Evolutionary conservation across 2,113 vertebrate species (phyloP).

Genomic region (Chaenogobius annularis): DNA sequence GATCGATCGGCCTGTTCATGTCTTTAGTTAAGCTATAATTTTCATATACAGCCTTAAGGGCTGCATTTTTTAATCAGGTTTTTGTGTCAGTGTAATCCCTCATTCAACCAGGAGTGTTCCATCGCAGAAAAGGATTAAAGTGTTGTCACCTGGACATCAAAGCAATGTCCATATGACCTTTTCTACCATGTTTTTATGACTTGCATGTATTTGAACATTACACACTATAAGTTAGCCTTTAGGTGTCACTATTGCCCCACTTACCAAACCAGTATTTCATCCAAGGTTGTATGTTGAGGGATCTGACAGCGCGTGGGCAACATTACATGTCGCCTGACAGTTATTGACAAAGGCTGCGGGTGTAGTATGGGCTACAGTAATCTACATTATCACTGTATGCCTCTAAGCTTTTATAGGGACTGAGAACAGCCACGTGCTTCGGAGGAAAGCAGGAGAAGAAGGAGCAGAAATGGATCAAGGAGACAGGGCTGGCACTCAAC

Average conservation of each 20-base stretch:
- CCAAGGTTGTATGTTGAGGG: constrained; percentile 28
- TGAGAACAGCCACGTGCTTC: not conserved
- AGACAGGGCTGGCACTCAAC: constrained; percentile 3
- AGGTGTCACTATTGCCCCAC: constrained; percentile 76
- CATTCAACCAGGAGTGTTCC: no score
- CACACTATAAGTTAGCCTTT: constrained; percentile 29
- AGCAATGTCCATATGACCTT: no score
- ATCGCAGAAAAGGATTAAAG: no score
- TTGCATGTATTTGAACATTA: constrained; percentile 10
- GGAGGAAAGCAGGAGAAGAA: not conserved
- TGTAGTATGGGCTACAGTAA: constrained; percentile 40
- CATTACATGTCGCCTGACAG: constrained; percentile 41
- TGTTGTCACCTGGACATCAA: no score
- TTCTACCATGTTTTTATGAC: not conserved
- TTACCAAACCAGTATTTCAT: constrained; percentile 1
- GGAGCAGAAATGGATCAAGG: constrained; percentile 5
- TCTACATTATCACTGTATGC: constrained; percentile 35
- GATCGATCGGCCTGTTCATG: no score
- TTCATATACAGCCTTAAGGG: no score
- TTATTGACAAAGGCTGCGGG: constrained; percentile 34
- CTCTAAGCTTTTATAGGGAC: constrained; percentile 14
- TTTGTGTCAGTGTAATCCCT: no score
- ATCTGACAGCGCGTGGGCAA: constrained; percentile 45
- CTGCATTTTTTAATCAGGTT: no score
- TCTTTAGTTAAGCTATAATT: no score